Evolutionary conservation across 2,888 invertebrate genomes (phyloP).

Genomic region (Apodemia mormo): DNA sequence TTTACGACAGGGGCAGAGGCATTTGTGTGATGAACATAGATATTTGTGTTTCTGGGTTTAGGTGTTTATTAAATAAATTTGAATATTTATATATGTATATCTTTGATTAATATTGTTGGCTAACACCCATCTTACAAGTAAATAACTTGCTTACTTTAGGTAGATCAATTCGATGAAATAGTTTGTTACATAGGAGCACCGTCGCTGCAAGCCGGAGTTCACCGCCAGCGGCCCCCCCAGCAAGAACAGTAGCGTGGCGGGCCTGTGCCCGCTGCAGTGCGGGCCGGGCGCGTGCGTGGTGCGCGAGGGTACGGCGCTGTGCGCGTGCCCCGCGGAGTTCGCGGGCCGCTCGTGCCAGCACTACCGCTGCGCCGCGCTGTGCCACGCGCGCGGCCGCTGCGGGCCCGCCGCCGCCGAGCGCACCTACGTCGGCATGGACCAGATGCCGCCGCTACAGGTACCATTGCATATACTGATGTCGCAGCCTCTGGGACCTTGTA

Average conservation of each 20-base stretch:
- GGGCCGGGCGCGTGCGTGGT: conserved; percentile 75
- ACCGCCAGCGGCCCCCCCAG: conserved; percentile 32
- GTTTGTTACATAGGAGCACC: conserved; percentile 40
- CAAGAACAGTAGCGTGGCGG: conserved; percentile 32
- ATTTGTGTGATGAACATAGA: too few relatives aligned
- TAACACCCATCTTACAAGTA: too few relatives aligned
- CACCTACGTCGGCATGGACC: conserved; percentile 26
- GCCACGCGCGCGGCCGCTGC: conserved; percentile 72
- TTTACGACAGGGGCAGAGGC: too few relatives aligned
- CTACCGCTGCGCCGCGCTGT: conserved; percentile 85
- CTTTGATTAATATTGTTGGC: too few relatives aligned
- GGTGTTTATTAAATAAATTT: too few relatives aligned
- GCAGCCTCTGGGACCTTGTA: too few relatives aligned
- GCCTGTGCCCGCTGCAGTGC: conserved; percentile 66
- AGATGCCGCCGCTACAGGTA: conserved; percentile 79
- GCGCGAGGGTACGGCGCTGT: conserved; percentile 72
- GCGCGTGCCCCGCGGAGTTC: conserved; percentile 84
- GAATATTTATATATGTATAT: too few relatives aligned
- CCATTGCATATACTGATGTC: conserved; percentile 40
- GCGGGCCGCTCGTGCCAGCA: conserved; percentile 85
- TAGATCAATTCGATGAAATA: too few relatives aligned
- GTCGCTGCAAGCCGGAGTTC: conserved; percentile 47
- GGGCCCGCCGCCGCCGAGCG: conserved; percentile 43
- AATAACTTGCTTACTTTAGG: too few relatives aligned
- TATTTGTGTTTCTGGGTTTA: too few relatives aligned